Conservation (phyloP, 2,888 invertebrate species). For the Drepanosiphum platanoidis region DNA sequence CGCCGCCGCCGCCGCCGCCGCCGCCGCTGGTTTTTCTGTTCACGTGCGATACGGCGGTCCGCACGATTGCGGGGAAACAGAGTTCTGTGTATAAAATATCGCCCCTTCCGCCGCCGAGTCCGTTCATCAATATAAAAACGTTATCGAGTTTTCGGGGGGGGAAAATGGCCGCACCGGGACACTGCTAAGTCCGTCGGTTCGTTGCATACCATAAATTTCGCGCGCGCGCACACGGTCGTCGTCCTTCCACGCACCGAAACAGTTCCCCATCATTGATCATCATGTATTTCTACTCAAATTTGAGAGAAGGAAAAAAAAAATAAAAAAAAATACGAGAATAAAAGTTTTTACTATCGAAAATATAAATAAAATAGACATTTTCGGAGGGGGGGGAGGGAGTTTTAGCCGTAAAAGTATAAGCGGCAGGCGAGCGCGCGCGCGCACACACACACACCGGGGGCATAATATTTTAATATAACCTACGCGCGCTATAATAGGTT, state of each 20-base stretch:
- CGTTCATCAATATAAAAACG: conserved; percentile 61
- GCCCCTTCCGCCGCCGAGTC: conserved; percentile 44
- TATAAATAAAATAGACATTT: conserved; percentile 39
- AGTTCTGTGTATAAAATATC: conserved; percentile 56
- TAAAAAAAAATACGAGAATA: neutral
- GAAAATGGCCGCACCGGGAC: conserved; percentile 60
- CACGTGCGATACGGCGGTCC: too few species aligned
- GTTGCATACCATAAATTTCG: conserved; percentile 57
- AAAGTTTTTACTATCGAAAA: conserved; percentile 36
- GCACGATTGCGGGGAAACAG: conserved; percentile 9
- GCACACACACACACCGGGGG: too few species aligned
- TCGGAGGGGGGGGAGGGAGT: conserved; percentile 12
- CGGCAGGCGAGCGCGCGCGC: too few species aligned
- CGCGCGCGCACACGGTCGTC: neutral
- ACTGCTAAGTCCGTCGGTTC: conserved; percentile 61
- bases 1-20: conserved; percentile 31
- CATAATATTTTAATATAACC: neutral
- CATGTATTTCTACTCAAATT: neutral
- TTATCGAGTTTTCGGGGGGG: conserved; percentile 58
- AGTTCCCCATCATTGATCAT: conserved; percentile 48
- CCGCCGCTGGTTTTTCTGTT: too few species aligned
- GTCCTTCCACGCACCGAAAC: conserved; percentile 25
- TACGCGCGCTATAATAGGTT: neutral
- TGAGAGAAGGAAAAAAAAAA: neutral
- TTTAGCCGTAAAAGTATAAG: too few species aligned